Conservation (phyloP, 1,140 invertebrate species). For the Asbolus verrucosus region DNA sequence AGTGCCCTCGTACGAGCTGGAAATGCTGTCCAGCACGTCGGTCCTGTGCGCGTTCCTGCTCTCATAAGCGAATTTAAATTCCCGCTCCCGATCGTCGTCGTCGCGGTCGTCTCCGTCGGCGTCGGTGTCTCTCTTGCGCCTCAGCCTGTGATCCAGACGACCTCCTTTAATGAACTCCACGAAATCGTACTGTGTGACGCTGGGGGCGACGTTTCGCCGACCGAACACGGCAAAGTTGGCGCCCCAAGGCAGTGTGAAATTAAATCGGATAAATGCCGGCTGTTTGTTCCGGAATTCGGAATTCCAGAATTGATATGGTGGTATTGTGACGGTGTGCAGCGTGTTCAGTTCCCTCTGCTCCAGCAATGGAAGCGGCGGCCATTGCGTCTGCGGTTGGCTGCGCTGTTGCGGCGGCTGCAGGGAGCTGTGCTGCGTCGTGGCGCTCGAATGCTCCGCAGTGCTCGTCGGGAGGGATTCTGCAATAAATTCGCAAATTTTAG, state of each 20-base stretch:
- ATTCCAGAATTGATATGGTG: constrained; percentile 92
- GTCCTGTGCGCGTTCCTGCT: constrained; percentile 58
- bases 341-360: constrained; percentile 85
- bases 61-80: constrained; percentile 55
- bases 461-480: constrained; percentile 77
- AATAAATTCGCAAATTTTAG: constrained; percentile 28
- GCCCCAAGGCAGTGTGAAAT: constrained; percentile 89
- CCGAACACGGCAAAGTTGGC: constrained; percentile 95
- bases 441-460: constrained; percentile 75
- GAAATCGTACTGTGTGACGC: constrained; percentile 96
- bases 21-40: constrained; percentile 68
- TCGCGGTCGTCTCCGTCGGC: constrained; percentile 60
- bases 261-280: constrained; percentile 88
- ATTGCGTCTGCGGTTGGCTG: constrained; percentile 75
- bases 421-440: constrained; percentile 64
- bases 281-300: constrained; percentile 90
- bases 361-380: constrained; percentile 81
- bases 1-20: constrained; percentile 67
- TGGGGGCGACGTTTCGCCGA: constrained; percentile 89
- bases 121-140: constrained; percentile 67
- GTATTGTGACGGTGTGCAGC: constrained; percentile 83
- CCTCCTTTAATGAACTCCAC: constrained; percentile 91
- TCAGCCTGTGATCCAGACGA: constrained; percentile 79
- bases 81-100: constrained; percentile 62
- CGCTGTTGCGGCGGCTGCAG: constrained; percentile 69